Evolutionary conservation across 2,113 vertebrate genomes (phyloP), one percentile per base, ranked within the genome.

Genomic region (Aythya baeri): DNA sequence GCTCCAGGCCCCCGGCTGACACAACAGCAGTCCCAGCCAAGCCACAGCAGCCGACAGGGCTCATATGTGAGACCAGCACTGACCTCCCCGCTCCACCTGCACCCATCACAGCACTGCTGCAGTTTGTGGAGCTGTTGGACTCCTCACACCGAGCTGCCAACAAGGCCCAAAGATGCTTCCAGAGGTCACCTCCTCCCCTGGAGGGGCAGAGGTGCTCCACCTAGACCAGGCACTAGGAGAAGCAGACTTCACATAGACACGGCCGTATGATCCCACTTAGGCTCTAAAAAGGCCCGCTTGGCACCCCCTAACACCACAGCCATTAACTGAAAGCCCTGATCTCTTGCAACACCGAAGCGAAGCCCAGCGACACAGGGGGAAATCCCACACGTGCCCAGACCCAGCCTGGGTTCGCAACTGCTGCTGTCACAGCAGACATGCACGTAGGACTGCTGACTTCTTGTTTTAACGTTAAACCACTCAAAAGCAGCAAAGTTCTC

Each of bases 21-120:
- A 6, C 75, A 68, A 31, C 62, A 66, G 67, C 4, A 1, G 27
- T 44, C 83, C 83, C 90, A 59, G 63, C 77, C 84, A 38, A 76
- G 67, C 81, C 67, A 8, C 49, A 71, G 82, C 72, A 57, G 55
- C 83, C 18, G 0, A 67, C 15, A 7, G 11, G 11, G 36, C n/a
- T 80, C n/a, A 58, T 9, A 1, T 0, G 1, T 65, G 32, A 32
- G 26, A 22, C 17, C 11, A 2, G 17, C 13, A 31, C 31, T 5
- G 0, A 15, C 22, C 41, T 32, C 20, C 34, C 85, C 1, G 0
- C 38, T 34, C 44, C 3, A 59, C 66, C 62, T 10, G 31, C 0
- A 0, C 54, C 49, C 0, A 44, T 17, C 34, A 2, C 85, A 23
- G 44, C 2, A 31, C 57, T 10, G 61, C 76, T 34, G 27, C 44